Evolutionary conservation across 2,888 invertebrate species (phyloP), one percentile per base, ranked within the genome.

Genomic region (Watsonalla binaria): DNA sequence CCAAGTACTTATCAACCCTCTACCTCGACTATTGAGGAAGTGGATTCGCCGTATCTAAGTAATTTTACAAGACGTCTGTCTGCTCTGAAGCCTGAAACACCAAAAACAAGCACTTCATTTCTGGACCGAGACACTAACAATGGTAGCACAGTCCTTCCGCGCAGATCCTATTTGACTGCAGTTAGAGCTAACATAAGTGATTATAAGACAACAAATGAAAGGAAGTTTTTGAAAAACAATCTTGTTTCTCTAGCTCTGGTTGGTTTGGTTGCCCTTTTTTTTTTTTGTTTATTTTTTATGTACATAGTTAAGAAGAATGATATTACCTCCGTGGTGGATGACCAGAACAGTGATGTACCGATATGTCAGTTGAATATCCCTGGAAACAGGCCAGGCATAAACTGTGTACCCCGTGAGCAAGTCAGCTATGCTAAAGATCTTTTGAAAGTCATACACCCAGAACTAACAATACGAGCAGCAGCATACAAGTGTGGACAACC

Each of bases 41-140:
- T 92, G 58, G 93, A 94, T 72, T 93, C 94, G 65, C 94, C 94
- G 52, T 95, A 93, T 78, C 84, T 94, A 69, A 94, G 94, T 69
- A 94, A 93, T 70, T 95, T 95, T 65, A 94, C 94, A 0, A 89
- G 92, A 56, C 91, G 94, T 57, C 76, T 94, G 57, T 92, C 93
- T 11, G 58, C 90, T 6, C 67, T 90, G 5, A 89, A 90, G 59
- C 68, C 90, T 0, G 90, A 90, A n/a, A 76, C 78, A 5, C 66
- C 79, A 5, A 87, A 82, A 69, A 57, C 79, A 0, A 60, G 73
- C 1, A 60, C 74, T 5, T 58, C 80, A 5, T 84, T 65, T 51
- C 56, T 83, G 4, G 87, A 90, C 56, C 66, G 87, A 52, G 90
- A 91, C 55, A 65, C 75, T 6, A 86, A 83, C 56, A 91, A 91